Base-by-base conservation (phyloP, 2,888 invertebrate genomes). In the Ceratothoa steindachneri region DNA sequence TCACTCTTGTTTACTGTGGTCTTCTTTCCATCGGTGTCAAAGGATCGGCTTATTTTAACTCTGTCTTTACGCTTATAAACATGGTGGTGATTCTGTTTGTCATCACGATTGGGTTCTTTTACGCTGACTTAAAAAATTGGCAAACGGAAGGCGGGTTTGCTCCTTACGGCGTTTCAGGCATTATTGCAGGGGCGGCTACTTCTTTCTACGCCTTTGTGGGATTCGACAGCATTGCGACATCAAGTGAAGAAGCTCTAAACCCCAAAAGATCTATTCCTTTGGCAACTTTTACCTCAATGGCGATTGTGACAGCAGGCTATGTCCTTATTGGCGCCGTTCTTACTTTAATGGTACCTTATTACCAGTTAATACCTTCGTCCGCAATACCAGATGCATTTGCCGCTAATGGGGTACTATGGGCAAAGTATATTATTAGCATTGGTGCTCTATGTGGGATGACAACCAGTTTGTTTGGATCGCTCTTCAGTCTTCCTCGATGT, bases 361-460 rank as follows among this genome's bases (percentile, higher is more conserved):
- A 88, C 80, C 77, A 82, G 31, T 81, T 85, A 73, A 89, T 90
- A 82, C 89, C 91, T 65, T 81, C 81, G 24, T 92, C 93, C 15
- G 91, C 93, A 0, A 85, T 93, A 69, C 92, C 93, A 0, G 91
- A 91, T 81, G 93, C 93, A 15, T 90, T 95, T 81, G 89, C 90
- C 0, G 87, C 88, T 15, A 88, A 91, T 51, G 90, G 91, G 52
- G 87, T 92, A 24, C 88, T 89, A 67, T 93, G 93, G 93, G 92
- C 93, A 0, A 92, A 92, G 85, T 93, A 92, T 83, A 88, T 90
- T 0, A 90, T 93, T 0, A 90, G 93, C 0, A 86, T 93, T 0
- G 95, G 95, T 1, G 94, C 95, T 0, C 88, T 95, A 1, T 93
- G 93, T 82, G 94, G 94, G n/a, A 93, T 95, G 93, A 93, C 93